A percentile compares a stretch with the other conserved stretches of the same genome.
These are phyloP conservation scores for Melanaphis sacchari DNA, from an alignment of 1,140 invertebrate genomes.

Conservation along the genomic window DNA sequence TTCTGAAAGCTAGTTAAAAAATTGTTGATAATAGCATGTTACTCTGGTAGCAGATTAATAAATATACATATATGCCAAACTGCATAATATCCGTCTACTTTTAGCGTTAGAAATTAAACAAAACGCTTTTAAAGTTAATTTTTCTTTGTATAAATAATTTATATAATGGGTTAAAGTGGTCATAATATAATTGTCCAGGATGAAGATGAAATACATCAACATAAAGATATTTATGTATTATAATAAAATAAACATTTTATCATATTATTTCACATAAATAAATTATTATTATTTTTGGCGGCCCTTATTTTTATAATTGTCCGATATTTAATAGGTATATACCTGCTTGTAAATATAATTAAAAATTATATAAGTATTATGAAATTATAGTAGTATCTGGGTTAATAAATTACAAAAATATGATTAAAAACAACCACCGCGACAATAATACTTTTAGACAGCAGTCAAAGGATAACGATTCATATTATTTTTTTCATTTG, in stretches of 20 bases:
- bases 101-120: background rate
- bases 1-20: background rate
- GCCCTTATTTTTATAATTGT: slow-evolving; percentile 20
- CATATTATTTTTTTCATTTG: slow-evolving; percentile 48
- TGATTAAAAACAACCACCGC: slow-evolving; percentile 42
- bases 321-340: slow-evolving; percentile 10
- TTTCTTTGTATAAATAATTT: slow-evolving; percentile 25
- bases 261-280: background rate
- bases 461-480: slow-evolving; percentile 53
- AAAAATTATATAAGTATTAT: slow-evolving; percentile 41
- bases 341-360: background rate
- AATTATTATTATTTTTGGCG: background rate
- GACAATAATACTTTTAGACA: slow-evolving; percentile 57
- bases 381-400: slow-evolving; percentile 43
- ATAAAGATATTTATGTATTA: slow-evolving; percentile 11
- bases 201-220: background rate
- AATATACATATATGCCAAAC: background rate
- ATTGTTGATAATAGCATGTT: background rate
- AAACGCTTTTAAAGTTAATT: background rate
- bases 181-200: background rate
- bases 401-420: slow-evolving; percentile 55
- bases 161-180: background rate
- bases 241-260: background rate
- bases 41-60: background rate
- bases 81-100: background rate